phyloP scores from a whole-genome alignment of 2,888 invertebrate species.

The Coelogynopora nodosa region DNA sequence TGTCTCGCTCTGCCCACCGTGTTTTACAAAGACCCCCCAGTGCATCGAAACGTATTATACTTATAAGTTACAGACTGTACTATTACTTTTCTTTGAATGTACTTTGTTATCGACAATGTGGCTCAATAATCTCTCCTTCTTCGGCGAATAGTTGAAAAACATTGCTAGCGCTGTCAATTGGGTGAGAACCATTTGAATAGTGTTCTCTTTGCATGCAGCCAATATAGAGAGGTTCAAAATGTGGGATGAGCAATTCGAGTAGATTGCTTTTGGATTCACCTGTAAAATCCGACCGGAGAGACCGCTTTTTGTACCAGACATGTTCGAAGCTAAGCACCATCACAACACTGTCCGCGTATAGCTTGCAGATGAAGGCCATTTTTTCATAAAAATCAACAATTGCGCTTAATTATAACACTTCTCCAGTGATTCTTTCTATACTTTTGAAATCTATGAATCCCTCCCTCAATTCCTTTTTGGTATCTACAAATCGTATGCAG shows the following conservation, averaged over 20 bases:
- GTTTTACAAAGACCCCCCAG: neutral
- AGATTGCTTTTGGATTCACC: neutral
- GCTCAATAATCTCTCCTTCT: neutral
- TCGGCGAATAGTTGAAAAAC: neutral
- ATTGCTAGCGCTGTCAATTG: neutral
- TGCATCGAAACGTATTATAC: too few relatives aligned
- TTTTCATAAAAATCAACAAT: slow-evolving; percentile 9
- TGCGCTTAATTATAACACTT: neutral
- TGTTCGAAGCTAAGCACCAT: neutral
- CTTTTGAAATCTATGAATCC: neutral
- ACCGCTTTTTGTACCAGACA: neutral
- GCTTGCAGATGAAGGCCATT: neutral
- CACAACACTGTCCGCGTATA: neutral
- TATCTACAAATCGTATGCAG: neutral
- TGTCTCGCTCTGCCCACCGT: neutral
- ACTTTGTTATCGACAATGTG: neutral
- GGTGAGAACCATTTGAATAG: neutral
- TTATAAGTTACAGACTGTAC: too few relatives aligned
- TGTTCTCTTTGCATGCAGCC: neutral
- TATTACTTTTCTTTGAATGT: too few relatives aligned
- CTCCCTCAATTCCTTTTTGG: neutral
- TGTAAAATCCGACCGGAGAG: neutral
- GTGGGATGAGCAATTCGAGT: neutral
- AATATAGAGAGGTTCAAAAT: slow-evolving; percentile 3
- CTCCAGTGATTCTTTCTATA: neutral